Conservation (phyloP, 2,888 invertebrate species). For the Lordiphosa andalusiaca region DNA sequence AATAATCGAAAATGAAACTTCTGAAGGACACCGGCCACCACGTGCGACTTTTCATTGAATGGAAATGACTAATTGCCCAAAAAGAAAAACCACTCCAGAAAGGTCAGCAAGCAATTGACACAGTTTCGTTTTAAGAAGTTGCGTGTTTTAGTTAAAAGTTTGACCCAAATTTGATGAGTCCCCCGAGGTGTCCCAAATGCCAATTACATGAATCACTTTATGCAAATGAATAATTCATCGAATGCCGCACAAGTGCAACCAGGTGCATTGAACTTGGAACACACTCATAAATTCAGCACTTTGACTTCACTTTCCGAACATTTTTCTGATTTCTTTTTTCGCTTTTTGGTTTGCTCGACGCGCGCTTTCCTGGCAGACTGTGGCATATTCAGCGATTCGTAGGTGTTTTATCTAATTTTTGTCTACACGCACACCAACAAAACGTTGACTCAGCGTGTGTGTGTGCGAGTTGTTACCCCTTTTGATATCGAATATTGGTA, state of each 20-base stretch:
- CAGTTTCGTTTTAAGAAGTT: conserved; percentile 45
- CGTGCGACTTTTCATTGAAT: conserved; percentile 43
- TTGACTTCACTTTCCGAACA: conserved; percentile 27
- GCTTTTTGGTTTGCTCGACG: conserved; percentile 51
- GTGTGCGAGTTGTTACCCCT: conserved; percentile 53
- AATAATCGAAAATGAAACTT: conserved; percentile 34
- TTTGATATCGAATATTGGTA: conserved; percentile 69
- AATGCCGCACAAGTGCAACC: conserved; percentile 1
- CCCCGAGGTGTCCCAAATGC: conserved; percentile 17
- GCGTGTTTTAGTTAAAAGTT: not conserved
- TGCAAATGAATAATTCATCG: conserved; percentile 24
- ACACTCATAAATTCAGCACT: conserved; percentile 11
- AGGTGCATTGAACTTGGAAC: conserved; percentile 41
- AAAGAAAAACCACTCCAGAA: conserved; percentile 24
- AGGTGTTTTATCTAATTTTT: conserved; percentile 77
- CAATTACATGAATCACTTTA: conserved; percentile 23
- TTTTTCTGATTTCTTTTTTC: conserved; percentile 13
- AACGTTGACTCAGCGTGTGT: conserved; percentile 14
- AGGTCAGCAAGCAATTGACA: conserved; percentile 61
- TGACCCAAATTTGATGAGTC: conserved; percentile 32
- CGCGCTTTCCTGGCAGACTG: conserved; percentile 75
- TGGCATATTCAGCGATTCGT: conserved; percentile 69
- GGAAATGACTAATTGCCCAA: conserved; percentile 51
- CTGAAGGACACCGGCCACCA: conserved; percentile 24
- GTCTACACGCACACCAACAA: conserved; percentile 54